A percentile compares a stretch with the other conserved stretches of the same genome.
These are phyloP conservation scores for Poeciliopsis retropinna DNA, from an alignment of 2,113 vertebrate species.

Conservation along the genomic window DNA sequence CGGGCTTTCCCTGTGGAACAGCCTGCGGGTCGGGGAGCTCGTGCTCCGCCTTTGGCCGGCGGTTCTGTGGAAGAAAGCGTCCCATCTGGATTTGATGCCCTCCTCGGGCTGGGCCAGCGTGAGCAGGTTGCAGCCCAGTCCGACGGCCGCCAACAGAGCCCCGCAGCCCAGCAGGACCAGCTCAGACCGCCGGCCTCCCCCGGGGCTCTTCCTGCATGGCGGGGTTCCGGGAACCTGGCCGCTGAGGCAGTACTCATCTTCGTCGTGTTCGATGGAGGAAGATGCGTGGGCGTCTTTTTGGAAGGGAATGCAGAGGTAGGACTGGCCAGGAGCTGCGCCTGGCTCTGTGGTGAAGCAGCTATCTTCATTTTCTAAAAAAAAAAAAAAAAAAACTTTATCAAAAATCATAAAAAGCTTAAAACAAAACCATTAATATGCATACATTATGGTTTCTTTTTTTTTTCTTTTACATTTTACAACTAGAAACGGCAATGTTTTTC, in stretches of 20 bases:
- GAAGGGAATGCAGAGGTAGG: conserved; percentile 96
- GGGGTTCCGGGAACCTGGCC: conserved; percentile 85
- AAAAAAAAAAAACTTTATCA: neutral
- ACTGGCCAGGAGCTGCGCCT: conserved; percentile 80
- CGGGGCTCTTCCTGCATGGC: conserved; percentile 85
- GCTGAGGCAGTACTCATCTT: conserved; percentile 83
- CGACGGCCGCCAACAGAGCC: conserved; percentile 90
- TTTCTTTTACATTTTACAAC: too few species aligned
- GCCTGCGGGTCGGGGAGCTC: conserved; percentile 89
- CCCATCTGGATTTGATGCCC: conserved; percentile 87
- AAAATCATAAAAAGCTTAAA: neutral
- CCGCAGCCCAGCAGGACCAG: conserved; percentile 91
- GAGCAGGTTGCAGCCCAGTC: conserved; percentile 90
- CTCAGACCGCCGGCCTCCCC: conserved; percentile 87
- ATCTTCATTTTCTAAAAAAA: conserved; percentile 88
- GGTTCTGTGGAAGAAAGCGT: conserved; percentile 89
- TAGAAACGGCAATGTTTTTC: too few species aligned
- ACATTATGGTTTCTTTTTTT: too few species aligned
- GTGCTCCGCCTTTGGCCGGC: conserved; percentile 85
- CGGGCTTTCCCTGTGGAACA: conserved; percentile 90
- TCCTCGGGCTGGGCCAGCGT: conserved; percentile 84
- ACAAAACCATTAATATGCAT: neutral
- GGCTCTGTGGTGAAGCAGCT: conserved; percentile 81
- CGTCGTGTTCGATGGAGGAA: conserved; percentile 75
- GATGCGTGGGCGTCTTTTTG: conserved; percentile 82